phyloP scores from a whole-genome alignment of 2,888 invertebrate genomes.

The Chalcosyrphus nemorum region DNA sequence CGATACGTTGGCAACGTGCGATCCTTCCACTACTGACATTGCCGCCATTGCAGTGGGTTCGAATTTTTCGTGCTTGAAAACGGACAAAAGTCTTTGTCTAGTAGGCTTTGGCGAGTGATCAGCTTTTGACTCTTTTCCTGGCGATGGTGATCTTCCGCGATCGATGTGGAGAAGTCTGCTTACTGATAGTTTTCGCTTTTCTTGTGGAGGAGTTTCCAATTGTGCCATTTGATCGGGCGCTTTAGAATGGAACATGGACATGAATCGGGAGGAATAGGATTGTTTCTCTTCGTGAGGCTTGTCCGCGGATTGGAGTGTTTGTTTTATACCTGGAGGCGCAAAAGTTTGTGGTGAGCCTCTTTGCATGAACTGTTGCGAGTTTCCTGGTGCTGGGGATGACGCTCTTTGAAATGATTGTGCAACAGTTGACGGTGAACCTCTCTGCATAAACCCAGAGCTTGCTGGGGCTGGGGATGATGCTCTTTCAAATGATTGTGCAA shows the following conservation, averaged over 20 bases:
- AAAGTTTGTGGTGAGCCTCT: conserved; percentile 39
- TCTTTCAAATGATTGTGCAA: conserved; percentile 3
- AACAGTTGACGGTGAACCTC: conserved; percentile 4
- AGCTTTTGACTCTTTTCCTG: conserved; percentile 58
- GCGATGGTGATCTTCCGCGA: conserved; percentile 74
- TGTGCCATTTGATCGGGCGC: conserved; percentile 27
- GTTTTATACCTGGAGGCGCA: background rate
- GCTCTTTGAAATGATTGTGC: background rate
- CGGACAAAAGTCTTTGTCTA: conserved; percentile 38
- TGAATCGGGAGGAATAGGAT: conserved; percentile 78
- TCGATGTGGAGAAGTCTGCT: conserved; percentile 37
- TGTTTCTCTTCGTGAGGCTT: conserved; percentile 75
- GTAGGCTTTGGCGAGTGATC: conserved; percentile 73
- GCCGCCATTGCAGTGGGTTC: conserved; percentile 63
- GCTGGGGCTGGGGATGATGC: background rate
- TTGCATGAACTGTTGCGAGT: conserved; percentile 18
- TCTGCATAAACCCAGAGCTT: conserved; percentile 10
- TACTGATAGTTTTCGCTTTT: conserved; percentile 31
- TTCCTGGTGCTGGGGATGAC: background rate
- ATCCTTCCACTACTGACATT: conserved; percentile 76
- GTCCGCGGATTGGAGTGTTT: background rate
- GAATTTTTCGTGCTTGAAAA: conserved; percentile 43
- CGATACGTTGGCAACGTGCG: conserved; percentile 76
- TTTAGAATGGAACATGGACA: conserved; percentile 78
- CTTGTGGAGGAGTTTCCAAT: background rate